Evolutionary conservation across 1,140 invertebrate genomes (phyloP), one percentile per base, ranked within the genome.

Genomic region (Drosophila ercepeae): DNA sequence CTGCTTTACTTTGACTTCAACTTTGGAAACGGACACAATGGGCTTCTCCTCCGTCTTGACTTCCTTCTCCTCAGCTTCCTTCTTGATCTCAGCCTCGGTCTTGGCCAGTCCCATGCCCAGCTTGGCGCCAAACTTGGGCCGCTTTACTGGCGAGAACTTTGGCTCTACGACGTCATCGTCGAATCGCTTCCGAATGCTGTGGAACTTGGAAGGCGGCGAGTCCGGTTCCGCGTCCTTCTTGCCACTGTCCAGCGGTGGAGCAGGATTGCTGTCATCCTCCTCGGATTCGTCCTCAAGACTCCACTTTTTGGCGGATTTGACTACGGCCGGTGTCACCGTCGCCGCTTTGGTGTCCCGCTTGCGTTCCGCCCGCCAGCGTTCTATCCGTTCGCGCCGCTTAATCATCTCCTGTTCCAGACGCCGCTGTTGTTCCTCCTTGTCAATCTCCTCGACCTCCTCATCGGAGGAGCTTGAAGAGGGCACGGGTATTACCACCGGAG

Each of bases 371-470:
- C 97, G 92, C 97, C 97, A 98, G 64, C 97, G 94, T 92, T 99
- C 98, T 54, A 98, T 98, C 25, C 97, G 94, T 88, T 99, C 98
- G 19, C 98, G 92, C 27, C 98, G 93, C 91, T 98, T 99, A 89
- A 98, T 97, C 98, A 99, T 99, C 93, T 99, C 98, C 13, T 96
- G 92, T 90, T 99, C 98, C 11, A 99, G 92, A 32, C 96, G 94
- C 69, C 95, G 96, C 89, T 99, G 97, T 78, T 97, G 96, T 89
- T 96, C 96, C 92, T 97, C 96, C 93, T 91, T 89, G 58, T 91
- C 79, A 14, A 91, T 63, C 48, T 83, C 88, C 13, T 90, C 79
- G 16, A 89, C 63, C 44, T 75, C 74, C 46, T 76, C 88, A 4
- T 82, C 72, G 23, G 78, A 76, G 13, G 60, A 75, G 53, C 70